Evolutionary conservation across 2,113 vertebrate species (phyloP).

Genomic region (Haemorhous mexicanus): DNA sequence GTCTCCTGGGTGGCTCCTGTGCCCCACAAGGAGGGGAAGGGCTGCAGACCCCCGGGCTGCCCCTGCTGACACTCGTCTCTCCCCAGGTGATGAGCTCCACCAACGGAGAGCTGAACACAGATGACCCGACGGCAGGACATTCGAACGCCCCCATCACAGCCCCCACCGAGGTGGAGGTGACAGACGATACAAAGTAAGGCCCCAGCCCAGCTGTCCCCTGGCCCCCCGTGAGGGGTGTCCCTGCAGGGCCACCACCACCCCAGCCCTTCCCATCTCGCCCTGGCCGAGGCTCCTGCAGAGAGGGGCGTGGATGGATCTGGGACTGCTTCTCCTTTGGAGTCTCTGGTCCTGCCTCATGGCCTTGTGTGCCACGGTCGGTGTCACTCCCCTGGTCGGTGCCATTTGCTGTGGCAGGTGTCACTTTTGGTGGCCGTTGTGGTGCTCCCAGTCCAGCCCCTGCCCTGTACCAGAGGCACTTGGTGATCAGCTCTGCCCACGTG

Average conservation of each 20-base stretch:
- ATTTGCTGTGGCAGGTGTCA: neutral
- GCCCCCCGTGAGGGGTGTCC: fast-evolving
- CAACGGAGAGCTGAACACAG: conserved; percentile 95
- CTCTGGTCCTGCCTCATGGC: neutral
- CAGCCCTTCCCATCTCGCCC: fast-evolving
- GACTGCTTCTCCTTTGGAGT: neutral
- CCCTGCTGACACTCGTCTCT: fast-evolving
- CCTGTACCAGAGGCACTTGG: fast-evolving
- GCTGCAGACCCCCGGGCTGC: fast-evolving
- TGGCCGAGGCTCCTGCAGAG: neutral
- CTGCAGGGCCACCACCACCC: neutral
- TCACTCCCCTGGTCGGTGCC: fast-evolving
- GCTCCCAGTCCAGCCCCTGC: neutral
- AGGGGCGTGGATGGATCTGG: fast-evolving
- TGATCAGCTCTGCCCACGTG: fast-evolving
- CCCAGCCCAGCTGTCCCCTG: neutral
- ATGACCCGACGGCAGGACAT: conserved; percentile 94
- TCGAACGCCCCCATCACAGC: conserved; percentile 97
- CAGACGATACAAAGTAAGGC: conserved; percentile 94
- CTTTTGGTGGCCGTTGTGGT: fast-evolving
- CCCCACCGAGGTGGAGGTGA: conserved; percentile 92
- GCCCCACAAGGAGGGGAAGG: fast-evolving
- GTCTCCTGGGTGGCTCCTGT: neutral
- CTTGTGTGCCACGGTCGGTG: fast-evolving
- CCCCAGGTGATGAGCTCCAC: conserved; percentile 94